A percentile compares a stretch with the other conserved stretches of the same genome.
These are phyloP conservation scores for Astreopora myriophthalma DNA, from an alignment of 64 coral and sea anemone species.

Conservation along the genomic window DNA sequence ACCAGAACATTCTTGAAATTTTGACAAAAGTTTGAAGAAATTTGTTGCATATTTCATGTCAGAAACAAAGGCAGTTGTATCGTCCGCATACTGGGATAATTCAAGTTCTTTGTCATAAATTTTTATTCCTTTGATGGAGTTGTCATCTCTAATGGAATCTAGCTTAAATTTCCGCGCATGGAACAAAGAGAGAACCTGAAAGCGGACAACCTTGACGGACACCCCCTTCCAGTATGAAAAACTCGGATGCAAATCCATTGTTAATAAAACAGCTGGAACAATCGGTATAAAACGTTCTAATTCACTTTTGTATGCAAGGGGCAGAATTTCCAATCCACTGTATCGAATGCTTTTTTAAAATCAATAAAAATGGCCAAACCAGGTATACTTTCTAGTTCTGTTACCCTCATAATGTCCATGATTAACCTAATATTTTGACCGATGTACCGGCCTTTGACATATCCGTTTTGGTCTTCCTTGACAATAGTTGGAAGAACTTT, in stretches of 20 bases:
- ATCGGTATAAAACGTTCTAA: neutral
- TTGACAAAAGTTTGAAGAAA: too few species aligned
- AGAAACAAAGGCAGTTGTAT: too few species aligned
- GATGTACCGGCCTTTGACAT: neutral
- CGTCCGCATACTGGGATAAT: constrained; percentile 19
- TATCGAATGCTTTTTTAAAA: too few species aligned
- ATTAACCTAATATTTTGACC: too few species aligned
- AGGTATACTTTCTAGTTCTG: too few species aligned
- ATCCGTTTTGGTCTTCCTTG: neutral
- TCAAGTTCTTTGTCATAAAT: neutral
- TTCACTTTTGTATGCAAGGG: neutral
- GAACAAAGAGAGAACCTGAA: neutral
- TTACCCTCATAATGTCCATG: too few species aligned
- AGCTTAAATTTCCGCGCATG: neutral
- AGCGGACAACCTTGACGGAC: constrained; percentile 13
- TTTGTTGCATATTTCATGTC: too few species aligned
- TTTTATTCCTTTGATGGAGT: too few species aligned
- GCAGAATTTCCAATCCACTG: too few species aligned
- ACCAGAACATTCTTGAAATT: too few species aligned
- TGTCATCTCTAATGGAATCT: neutral
- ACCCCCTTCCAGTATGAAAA: too few species aligned
- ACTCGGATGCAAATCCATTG: neutral
- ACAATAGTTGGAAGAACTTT: neutral
- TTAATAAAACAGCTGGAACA: constrained; percentile 9
- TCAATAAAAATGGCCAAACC: too few species aligned